Conservation (phyloP, 1,140 invertebrate species). For the Pseudachorutes palmiensis region DNA sequence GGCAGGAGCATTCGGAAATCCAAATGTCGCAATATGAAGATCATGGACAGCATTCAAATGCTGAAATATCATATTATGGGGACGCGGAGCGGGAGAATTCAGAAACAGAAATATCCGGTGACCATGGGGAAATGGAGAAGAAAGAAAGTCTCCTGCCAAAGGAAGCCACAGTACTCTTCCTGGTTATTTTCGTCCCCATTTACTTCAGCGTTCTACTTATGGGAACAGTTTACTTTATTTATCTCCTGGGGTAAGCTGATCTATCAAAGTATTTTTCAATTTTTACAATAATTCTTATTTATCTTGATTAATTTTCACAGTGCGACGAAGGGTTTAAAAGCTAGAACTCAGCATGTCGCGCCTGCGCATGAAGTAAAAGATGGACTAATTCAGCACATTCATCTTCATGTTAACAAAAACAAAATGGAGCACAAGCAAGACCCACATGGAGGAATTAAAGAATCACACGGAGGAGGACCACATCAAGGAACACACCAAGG, state of each 20-base stretch:
- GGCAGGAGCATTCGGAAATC: too few relatives aligned
- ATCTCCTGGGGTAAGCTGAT: neutral
- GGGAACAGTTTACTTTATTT: neutral
- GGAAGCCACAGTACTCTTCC: neutral
- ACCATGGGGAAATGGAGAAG: neutral
- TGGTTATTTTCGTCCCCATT: neutral
- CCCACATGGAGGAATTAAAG: neutral
- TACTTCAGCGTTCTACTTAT: neutral
- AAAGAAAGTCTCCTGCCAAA: neutral
- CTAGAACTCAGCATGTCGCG: neutral
- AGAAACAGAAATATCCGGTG: too few relatives aligned
- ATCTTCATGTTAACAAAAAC: neutral
- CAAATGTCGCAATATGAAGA: too few relatives aligned
- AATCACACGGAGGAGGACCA: neutral
- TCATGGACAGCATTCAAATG: too few relatives aligned
- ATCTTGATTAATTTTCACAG: too few relatives aligned
- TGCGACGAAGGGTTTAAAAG: neutral
- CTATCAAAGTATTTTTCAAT: neutral
- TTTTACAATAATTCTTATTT: too few relatives aligned
- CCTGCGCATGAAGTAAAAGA: neutral
- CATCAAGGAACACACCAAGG: too few relatives aligned
- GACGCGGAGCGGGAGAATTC: too few relatives aligned
- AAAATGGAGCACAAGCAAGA: neutral
- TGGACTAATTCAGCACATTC: neutral
- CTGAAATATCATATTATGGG: too few relatives aligned